These are phyloP conservation scores for Cephus spinipes DNA, from an alignment of 2,888 invertebrate genomes.

Conservation along the genomic window DNA sequence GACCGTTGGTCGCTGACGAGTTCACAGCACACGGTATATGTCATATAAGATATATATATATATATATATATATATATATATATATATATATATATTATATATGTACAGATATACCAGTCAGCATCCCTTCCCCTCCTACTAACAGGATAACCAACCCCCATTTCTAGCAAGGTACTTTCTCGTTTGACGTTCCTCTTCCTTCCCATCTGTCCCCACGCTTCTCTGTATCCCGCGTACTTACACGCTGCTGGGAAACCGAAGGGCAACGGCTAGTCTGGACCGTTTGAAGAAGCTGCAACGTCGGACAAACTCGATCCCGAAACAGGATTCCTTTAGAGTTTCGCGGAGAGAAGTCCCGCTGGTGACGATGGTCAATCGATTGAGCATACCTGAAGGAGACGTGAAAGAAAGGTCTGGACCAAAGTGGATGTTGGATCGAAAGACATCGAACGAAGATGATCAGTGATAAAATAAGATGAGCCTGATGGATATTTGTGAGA, in stretches of 20 bases:
- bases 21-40: background rate
- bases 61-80: background rate
- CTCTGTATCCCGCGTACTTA: conserved; percentile 13
- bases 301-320: conserved; percentile 58
- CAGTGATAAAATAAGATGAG: background rate
- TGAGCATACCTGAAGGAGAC: conserved; percentile 19
- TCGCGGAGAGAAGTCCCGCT: background rate
- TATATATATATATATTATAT: background rate
- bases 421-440: background rate
- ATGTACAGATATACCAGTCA: background rate
- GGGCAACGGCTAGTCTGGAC: conserved; percentile 55
- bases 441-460: background rate
- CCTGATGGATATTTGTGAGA: background rate
- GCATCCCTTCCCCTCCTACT: background rate
- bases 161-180: background rate
- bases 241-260: conserved; percentile 46
- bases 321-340: conserved; percentile 59
- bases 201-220: background rate
- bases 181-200: background rate
- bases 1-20: conserved; percentile 29
- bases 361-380: background rate
- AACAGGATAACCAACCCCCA: background rate
- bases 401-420: conserved; percentile 25
- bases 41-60: background rate
- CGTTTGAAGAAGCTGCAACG: conserved; percentile 55